These are phyloP conservation scores for Pangasius krempfi DNA, from an alignment of 2,797 vertebrate species.

Conservation along the genomic window DNA sequence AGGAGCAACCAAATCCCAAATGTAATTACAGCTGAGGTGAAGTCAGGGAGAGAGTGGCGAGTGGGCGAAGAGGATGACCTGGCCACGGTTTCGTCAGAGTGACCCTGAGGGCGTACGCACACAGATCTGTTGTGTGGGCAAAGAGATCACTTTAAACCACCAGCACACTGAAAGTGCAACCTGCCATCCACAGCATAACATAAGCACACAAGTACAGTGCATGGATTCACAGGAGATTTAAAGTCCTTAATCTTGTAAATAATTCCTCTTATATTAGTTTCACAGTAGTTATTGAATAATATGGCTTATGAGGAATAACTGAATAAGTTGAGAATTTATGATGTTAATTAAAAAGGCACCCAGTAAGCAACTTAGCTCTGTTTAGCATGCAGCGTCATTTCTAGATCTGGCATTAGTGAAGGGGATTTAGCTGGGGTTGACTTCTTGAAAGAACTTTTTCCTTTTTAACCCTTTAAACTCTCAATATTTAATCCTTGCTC, in stretches of 20 bases:
- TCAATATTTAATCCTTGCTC: not conserved
- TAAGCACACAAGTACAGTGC: not conserved
- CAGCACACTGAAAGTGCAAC: not conserved
- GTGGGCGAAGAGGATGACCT: slow-evolving; percentile 41
- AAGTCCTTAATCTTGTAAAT: not conserved
- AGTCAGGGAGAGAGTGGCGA: slow-evolving; percentile 52
- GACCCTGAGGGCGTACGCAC: slow-evolving; percentile 25
- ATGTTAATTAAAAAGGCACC: slow-evolving; percentile 25
- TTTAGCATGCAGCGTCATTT: not conserved
- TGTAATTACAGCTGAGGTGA: slow-evolving; percentile 70
- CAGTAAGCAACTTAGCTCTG: not conserved
- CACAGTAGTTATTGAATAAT: not conserved
- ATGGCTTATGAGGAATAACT: slow-evolving; percentile 9
- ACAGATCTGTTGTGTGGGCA: not conserved
- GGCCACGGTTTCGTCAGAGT: slow-evolving; percentile 18
- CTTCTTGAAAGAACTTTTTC: not conserved
- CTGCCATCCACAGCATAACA: not conserved
- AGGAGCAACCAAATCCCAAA: slow-evolving; percentile 63
- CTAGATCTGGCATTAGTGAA: not conserved
- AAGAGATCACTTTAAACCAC: slow-evolving; percentile 12
- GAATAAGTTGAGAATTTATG: not conserved
- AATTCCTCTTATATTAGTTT: slow-evolving; percentile 5
- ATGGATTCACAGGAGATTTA: not conserved
- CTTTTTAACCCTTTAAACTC: not conserved
- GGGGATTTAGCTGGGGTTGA: not conserved